Evolutionary conservation across 2,113 vertebrate genomes (phyloP), one percentile per base, ranked within the genome.

Genomic region (Nothobranchius furzeri): DNA sequence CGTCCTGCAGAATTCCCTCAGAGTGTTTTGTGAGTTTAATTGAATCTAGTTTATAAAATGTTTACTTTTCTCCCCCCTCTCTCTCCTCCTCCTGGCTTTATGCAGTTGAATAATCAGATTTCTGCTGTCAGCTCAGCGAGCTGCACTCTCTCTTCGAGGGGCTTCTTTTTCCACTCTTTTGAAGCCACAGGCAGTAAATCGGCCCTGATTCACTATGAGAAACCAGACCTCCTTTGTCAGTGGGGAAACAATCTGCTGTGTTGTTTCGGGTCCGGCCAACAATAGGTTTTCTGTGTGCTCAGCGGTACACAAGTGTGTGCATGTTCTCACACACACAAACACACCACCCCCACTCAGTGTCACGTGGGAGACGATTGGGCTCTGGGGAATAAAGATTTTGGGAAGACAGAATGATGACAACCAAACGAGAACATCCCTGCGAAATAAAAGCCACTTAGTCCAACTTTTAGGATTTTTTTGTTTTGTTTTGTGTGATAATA

Each of bases 161-260:
- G 76, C 83, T 87, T 87, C 82, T 85, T 84, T 90, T 89, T 88
- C 77, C 68, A 73, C 64, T 77, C 88, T 87, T 83, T 88, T 87
- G 76, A 87, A 87, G 88, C 83, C 86, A 84, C 85, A 73, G 87
- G 79, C 89, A 87, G 78, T 88, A 86, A 89, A 87, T 86, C 68
- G 69, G 65, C 57, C 74, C 64, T 30, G 75, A 77, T 85, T 85
- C 88, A 82, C 82, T 64, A 85, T 75, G 86, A 88, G 87, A 91
- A 90, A 86, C 74, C 75, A 89, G 86, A 87, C 87, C 85, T 69
- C 73, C 82, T 92, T 91, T 91, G 90, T 92, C 85, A 82, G 83
- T 76, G 75, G 75, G 76, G 79, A 91, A 87, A 93, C 89, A 91
- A 87, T 90, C 79, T 83, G 77, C 83, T 73, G 69, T 71, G 76